These are phyloP conservation scores for Danio aesculapii DNA, from an alignment of 2,797 vertebrate genomes.

Conservation along the genomic window DNA sequence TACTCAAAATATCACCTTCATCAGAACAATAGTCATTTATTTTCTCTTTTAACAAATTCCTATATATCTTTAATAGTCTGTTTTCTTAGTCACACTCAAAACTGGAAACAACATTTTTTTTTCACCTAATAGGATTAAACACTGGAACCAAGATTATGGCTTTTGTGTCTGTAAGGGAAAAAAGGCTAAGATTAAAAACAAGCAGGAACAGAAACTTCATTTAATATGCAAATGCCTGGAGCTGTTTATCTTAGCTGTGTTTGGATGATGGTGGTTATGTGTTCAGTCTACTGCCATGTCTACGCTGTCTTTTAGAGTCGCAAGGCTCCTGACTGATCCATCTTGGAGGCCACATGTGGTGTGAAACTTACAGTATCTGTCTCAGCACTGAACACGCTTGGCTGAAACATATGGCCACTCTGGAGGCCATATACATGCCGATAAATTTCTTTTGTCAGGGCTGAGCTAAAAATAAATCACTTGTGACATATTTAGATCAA, in stretches of 20 bases:
- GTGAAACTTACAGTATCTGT: conserved; percentile 14
- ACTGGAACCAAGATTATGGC: not conserved
- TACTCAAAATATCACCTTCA: not conserved
- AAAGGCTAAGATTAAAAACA: conserved; percentile 31
- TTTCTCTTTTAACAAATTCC: not conserved
- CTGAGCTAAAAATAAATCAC: not conserved
- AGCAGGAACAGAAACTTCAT: not conserved
- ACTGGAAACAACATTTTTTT: not conserved
- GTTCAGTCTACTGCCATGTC: not conserved
- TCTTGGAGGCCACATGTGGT: conserved; percentile 15
- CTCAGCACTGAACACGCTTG: not conserved
- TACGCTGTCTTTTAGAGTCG: not conserved
- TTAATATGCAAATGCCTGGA: conserved; percentile 29
- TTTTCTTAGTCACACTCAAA: not conserved
- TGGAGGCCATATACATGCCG: conserved; percentile 15
- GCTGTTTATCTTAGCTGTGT: conserved; percentile 30
- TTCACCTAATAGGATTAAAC: conserved; percentile 34
- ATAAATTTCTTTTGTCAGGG: not conserved
- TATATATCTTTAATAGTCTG: conserved; percentile 17
- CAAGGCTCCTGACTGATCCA: conserved; percentile 13
- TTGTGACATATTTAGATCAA: conserved; percentile 10
- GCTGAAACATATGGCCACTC: conserved; percentile 34
- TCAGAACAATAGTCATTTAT: not conserved
- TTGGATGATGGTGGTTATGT: conserved; percentile 1
- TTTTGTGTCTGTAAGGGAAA: not conserved